phyloP scores from a whole-genome alignment of 2,797 vertebrate species.

The Melanogrammus aeglefinus region DNA sequence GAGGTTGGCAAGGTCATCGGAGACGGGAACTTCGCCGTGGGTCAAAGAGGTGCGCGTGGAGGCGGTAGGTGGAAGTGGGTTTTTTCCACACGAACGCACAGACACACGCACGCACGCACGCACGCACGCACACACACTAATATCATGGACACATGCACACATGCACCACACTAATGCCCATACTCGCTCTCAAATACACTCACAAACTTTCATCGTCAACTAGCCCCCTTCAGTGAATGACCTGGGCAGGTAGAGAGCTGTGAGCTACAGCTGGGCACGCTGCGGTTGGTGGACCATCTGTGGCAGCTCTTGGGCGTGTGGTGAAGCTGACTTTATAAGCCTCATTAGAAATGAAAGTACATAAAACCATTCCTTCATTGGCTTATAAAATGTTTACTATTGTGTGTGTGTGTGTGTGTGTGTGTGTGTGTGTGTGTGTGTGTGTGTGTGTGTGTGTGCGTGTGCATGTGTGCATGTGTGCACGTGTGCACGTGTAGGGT shows the following conservation, averaged over 20 bases:
- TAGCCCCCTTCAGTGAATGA: no score
- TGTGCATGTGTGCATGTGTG: not conserved
- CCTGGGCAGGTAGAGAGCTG: no score
- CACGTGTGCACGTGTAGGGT: not conserved
- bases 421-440: constrained; percentile 2
- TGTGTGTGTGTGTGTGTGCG: constrained; percentile 2
- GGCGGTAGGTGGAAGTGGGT: constrained; percentile 73
- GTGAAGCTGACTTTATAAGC: not conserved
- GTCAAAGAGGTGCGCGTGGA: constrained; percentile 93
- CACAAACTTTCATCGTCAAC: no score
- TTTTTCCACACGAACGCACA: not conserved
- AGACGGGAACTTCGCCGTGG: constrained; percentile 94
- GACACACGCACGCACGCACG: no score
- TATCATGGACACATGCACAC: no score
- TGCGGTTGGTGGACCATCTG: not conserved
- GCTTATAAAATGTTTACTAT: not conserved
- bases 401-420: constrained; percentile 5
- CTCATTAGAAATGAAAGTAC: not conserved
- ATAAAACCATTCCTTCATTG: not conserved
- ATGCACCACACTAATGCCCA: no score
- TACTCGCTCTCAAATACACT: no score
- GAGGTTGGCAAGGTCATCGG: constrained; percentile 94
- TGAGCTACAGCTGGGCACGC: not conserved
- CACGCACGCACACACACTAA: no score
- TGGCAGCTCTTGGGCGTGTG: not conserved